Evolutionary conservation across 2,113 vertebrate genomes (phyloP).

Genomic region (Ammospiza caudacuta): DNA sequence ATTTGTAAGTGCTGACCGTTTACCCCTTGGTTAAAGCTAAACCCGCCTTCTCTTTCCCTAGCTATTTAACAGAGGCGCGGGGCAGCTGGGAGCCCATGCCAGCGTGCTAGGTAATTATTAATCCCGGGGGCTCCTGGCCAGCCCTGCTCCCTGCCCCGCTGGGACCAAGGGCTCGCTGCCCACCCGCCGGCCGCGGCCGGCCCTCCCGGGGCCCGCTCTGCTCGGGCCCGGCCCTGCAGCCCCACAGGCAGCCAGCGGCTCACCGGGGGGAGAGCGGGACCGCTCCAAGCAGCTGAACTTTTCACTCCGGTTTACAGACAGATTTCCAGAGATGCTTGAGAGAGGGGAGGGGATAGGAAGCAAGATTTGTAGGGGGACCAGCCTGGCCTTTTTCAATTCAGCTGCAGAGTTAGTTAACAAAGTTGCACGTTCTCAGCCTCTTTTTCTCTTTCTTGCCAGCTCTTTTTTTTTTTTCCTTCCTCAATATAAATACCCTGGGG

Average conservation of each 20-base stretch:
- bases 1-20: conserved; percentile 54
- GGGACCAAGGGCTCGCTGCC: not conserved
- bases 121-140: not conserved
- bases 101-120: conserved; percentile 33
- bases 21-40: conserved; percentile 66
- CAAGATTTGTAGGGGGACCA: conserved; percentile 17
- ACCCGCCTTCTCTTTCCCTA: not conserved
- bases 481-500: conserved; percentile 57
- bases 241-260: not conserved
- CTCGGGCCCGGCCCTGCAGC: not conserved
- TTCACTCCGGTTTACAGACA: not conserved
- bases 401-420: conserved; percentile 46
- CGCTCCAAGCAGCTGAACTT: conserved; percentile 27
- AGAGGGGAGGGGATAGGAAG: conserved; percentile 1
- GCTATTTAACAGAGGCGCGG: not conserved
- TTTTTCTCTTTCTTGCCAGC: conserved; percentile 9
- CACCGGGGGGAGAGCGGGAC: not conserved
- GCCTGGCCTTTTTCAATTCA: conserved; percentile 43
- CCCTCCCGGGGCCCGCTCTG: not conserved
- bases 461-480: not conserved
- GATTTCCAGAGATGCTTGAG: conserved; percentile 18
- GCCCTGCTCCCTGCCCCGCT: not conserved
- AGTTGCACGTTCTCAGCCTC: conserved; percentile 58
- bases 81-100: not conserved
- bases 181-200: not conserved